Evolutionary conservation across 2,797 vertebrate genomes (phyloP).

Genomic region (Lacerta bilineata): DNA sequence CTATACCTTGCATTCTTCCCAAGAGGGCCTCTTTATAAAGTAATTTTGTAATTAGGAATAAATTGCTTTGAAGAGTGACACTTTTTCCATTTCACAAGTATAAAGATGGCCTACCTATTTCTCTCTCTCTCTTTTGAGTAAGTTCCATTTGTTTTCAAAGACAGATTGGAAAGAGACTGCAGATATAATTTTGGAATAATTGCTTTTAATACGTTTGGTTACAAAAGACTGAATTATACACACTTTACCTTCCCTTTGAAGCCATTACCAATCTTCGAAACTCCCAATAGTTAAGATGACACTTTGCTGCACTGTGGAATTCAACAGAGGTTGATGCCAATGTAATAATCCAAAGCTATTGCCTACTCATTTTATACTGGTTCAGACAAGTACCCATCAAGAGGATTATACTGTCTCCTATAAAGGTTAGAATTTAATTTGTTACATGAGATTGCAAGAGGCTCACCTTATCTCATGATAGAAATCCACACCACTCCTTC

Average conservation of each 20-base stretch:
- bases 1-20: slow-evolving; percentile 14
- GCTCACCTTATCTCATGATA: neutral
- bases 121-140: neutral
- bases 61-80: slow-evolving; percentile 5
- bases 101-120: neutral
- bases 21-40: slow-evolving; percentile 10
- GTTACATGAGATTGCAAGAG: neutral
- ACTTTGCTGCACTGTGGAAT: neutral
- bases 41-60: slow-evolving; percentile 37
- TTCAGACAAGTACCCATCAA: neutral
- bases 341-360: neutral
- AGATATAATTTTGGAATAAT: slow-evolving; percentile 66
- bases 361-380: slow-evolving; percentile 4
- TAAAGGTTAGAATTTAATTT: slow-evolving; percentile 10
- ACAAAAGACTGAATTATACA: slow-evolving; percentile 45
- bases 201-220: slow-evolving; percentile 56
- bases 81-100: slow-evolving; percentile 29
- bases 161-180: slow-evolving; percentile 44
- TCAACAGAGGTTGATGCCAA: slow-evolving; percentile 18
- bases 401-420: neutral
- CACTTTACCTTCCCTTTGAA: slow-evolving; percentile 43
- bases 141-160: slow-evolving; percentile 53
- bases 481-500: neutral
- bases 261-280: neutral
- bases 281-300: neutral